Conservation (phyloP, 2,797 vertebrate genomes). For the Mergus octosetaceus region DNA sequence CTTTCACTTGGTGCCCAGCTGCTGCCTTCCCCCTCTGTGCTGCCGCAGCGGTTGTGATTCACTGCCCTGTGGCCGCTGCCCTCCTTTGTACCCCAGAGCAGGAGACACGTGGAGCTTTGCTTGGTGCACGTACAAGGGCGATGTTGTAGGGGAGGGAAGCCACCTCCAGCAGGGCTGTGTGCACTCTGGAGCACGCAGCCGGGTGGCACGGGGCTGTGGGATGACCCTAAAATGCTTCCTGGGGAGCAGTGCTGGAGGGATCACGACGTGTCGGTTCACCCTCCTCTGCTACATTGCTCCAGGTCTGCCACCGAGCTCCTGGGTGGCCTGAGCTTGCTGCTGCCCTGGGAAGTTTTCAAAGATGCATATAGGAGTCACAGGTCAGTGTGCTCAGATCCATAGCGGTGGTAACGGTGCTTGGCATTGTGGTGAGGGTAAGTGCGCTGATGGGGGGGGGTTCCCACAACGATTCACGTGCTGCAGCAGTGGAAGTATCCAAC, state of each 20-base stretch:
- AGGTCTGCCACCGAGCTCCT: not conserved
- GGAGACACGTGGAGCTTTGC: not conserved
- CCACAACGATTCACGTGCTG: fast-evolving
- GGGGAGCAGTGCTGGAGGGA: not conserved
- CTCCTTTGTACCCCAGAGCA: not conserved
- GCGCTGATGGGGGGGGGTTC: fast-evolving
- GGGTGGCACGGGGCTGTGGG: not conserved
- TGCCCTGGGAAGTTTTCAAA: not conserved
- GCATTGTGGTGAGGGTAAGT: not conserved
- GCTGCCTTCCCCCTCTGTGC: not conserved
- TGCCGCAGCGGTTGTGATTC: not conserved
- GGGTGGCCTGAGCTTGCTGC: not conserved
- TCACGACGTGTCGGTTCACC: not conserved
- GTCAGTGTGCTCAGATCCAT: not conserved
- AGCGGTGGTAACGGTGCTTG: not conserved
- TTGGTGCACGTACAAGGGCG: not conserved
- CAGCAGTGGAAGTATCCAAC: not conserved
- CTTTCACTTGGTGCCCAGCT: not conserved
- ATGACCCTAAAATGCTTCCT: not conserved
- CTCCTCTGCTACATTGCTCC: not conserved
- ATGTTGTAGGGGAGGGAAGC: not conserved
- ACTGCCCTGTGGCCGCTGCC: not conserved
- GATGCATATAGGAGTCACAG: no score
- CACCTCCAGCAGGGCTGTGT: not conserved
- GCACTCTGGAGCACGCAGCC: no score